A percentile compares a stretch with the other conserved stretches of the same genome.
Conservation (phyloP, 2,797 vertebrate genomes). For the Lagorchestes hirsutus region DNA sequence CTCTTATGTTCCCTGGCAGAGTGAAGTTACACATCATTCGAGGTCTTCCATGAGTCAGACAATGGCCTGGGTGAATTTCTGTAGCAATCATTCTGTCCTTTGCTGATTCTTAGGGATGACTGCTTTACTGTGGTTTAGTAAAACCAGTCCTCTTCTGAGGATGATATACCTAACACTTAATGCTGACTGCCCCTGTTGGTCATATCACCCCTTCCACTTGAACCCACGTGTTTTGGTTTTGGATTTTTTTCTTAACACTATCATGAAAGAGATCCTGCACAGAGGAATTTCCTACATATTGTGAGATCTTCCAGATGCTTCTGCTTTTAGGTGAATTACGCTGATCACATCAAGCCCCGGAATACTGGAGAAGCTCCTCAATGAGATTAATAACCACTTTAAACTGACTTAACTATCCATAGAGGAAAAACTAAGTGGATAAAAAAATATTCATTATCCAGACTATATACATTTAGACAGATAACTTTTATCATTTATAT, state of each 20-base stretch:
- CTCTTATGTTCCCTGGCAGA: background rate
- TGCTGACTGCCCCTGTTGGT: background rate
- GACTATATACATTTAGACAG: background rate
- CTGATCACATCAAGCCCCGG: background rate
- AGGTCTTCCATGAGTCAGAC: background rate
- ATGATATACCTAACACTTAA: background rate
- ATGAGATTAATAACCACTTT: background rate
- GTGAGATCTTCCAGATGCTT: background rate
- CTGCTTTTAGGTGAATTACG: background rate
- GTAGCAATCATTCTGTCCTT: background rate
- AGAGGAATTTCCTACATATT: background rate
- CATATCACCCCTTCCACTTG: background rate
- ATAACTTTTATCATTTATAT: background rate
- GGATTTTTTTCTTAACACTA: background rate
- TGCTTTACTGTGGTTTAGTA: background rate
- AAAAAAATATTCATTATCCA: background rate
- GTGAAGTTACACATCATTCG: background rate
- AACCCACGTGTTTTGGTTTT: background rate
- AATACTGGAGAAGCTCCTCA: background rate
- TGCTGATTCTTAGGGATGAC: background rate
- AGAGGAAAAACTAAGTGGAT: background rate
- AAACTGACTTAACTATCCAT: background rate
- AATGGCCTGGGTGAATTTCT: background rate
- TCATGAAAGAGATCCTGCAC: background rate
- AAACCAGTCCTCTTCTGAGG: background rate